These are phyloP conservation scores for Borostomias antarcticus DNA, from an alignment of 2,797 vertebrate genomes.

Conservation along the genomic window DNA sequence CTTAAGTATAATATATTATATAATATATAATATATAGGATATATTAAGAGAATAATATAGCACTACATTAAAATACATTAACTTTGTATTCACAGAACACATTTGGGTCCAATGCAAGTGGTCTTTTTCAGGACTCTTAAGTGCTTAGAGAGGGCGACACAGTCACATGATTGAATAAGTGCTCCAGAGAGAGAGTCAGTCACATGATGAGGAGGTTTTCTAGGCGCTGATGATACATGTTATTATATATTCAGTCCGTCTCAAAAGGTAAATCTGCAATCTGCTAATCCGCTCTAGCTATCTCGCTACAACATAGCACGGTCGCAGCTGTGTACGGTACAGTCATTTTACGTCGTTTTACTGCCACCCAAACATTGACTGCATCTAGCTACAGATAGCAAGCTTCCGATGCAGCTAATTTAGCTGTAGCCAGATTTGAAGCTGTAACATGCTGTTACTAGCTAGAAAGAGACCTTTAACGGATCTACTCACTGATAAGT, in stretches of 20 bases:
- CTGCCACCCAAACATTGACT: neutral
- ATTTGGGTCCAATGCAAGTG: neutral
- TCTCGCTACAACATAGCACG: neutral
- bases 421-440: neutral
- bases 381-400: neutral
- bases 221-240: neutral
- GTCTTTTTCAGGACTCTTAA: neutral
- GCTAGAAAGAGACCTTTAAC: neutral
- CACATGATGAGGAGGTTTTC: slow-evolving; percentile 2
- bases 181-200: neutral
- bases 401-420: neutral
- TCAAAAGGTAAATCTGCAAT: slow-evolving; percentile 3
- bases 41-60: no score
- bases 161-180: neutral
- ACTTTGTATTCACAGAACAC: neutral
- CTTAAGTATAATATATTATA: no score
- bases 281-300: neutral
- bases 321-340: neutral
- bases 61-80: no score
- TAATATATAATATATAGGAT: no score
- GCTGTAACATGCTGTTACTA: neutral
- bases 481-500: neutral
- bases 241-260: neutral
- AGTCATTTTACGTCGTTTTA: neutral
- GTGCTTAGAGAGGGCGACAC: neutral